Percentiles rank a stretch among this genome's conserved stretches.
Evolutionary conservation across 2,888 invertebrate genomes (phyloP).

Genomic region (Syrphus vitripennis): DNA sequence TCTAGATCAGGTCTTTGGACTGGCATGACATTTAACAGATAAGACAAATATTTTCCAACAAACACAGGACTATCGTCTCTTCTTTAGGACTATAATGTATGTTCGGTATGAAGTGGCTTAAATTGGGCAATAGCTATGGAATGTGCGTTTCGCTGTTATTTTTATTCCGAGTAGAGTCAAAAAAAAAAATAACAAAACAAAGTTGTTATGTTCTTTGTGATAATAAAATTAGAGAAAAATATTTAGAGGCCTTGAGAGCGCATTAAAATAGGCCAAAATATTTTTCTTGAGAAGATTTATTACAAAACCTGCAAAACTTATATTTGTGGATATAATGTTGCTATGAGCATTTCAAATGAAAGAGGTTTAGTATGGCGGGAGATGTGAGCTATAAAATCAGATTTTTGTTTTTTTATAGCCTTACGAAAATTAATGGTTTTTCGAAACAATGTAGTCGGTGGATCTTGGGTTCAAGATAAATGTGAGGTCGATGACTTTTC

Average conservation of each 20-base stretch:
- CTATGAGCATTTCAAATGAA: not conserved
- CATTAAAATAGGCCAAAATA: not conserved
- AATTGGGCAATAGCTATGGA: constrained; percentile 7
- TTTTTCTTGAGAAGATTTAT: constrained; percentile 2
- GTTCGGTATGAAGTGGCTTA: not conserved
- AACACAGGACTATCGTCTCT: not conserved
- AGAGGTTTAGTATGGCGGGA: not conserved
- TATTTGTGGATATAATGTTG: too few relatives aligned
- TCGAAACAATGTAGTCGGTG: not conserved
- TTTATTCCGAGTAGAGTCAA: not conserved
- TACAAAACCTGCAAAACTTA: not conserved
- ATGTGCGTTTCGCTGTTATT: not conserved
- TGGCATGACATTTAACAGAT: constrained; percentile 37
- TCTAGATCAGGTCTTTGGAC: constrained; percentile 5
- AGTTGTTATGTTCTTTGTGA: not conserved
- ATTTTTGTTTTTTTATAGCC: not conserved
- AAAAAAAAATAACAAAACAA: not conserved
- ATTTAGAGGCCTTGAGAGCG: not conserved
- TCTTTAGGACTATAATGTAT: not conserved
- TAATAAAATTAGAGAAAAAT: not conserved
- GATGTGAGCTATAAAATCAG: not conserved
- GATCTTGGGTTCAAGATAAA: not conserved
- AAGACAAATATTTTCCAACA: constrained; percentile 21
- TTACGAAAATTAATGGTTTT: not conserved
- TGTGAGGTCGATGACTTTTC: not conserved